A percentile compares a stretch with the other conserved stretches of the same genome.
phyloP scores from a whole-genome alignment of 1,140 invertebrate species.

The Zophobas atratus region DNA sequence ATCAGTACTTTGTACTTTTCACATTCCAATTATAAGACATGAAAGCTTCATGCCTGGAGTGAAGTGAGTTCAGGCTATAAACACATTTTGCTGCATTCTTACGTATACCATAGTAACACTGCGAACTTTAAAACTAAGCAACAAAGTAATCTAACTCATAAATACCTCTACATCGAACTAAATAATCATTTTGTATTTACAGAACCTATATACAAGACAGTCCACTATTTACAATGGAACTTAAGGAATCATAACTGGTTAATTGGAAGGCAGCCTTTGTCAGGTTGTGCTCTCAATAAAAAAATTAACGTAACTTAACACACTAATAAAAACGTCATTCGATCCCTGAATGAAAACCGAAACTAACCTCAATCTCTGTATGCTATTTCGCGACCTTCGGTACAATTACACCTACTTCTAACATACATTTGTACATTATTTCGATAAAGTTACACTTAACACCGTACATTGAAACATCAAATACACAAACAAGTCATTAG shows the following conservation, averaged over 20 bases:
- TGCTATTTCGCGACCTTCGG: constrained; percentile 34
- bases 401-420: constrained; percentile 33
- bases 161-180: constrained; percentile 19
- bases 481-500: constrained; percentile 33
- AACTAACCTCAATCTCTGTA: constrained; percentile 25
- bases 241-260: constrained; percentile 32
- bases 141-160: constrained; percentile 35
- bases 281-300: constrained; percentile 38
- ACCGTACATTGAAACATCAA: constrained; percentile 33
- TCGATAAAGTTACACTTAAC: constrained; percentile 44
- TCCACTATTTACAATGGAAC: constrained; percentile 35
- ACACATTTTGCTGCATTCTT: background rate
- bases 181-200: constrained; percentile 31
- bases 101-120: constrained; percentile 36
- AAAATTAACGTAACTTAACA: constrained; percentile 18
- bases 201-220: constrained; percentile 38
- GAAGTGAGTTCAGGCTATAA: background rate
- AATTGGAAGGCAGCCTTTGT: constrained; percentile 41
- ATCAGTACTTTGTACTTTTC: too few species aligned
- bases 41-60: background rate
- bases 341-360: constrained; percentile 31
- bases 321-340: constrained; percentile 42
- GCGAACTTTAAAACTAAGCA: constrained; percentile 27
- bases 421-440: constrained; percentile 51
- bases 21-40: too few species aligned